A percentile compares a stretch with the other conserved stretches of the same genome.
These are phyloP conservation scores for Vanessa cardui DNA, from an alignment of 2,888 invertebrate genomes.

Conservation along the genomic window DNA sequence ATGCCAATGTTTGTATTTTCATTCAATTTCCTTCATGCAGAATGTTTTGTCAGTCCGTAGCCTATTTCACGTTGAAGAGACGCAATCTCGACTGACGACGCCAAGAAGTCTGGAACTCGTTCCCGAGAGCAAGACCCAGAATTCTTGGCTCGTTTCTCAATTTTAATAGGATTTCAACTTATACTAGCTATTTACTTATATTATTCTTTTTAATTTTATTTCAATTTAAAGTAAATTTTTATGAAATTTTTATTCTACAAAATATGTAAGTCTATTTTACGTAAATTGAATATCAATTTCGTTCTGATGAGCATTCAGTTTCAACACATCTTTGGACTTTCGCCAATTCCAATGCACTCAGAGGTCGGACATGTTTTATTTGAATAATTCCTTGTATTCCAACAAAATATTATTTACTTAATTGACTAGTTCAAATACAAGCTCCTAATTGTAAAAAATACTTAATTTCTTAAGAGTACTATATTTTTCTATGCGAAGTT, in stretches of 20 bases:
- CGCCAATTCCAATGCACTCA: slow-evolving; percentile 10
- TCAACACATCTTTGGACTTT: slow-evolving; percentile 2
- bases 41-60: slow-evolving; percentile 57
- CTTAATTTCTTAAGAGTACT: no score
- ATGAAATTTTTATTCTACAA: background rate
- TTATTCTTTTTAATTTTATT: background rate
- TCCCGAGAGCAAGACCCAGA: slow-evolving; percentile 3
- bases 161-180: slow-evolving; percentile 14
- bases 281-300: slow-evolving; percentile 7
- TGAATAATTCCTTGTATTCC: background rate
- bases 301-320: slow-evolving; percentile 2
- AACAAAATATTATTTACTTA: background rate
- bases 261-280: background rate
- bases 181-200: background rate
- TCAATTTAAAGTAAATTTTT: background rate
- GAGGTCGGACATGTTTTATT: slow-evolving; percentile 2
- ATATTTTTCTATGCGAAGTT: no score
- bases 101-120: slow-evolving; percentile 50
- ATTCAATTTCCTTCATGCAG: slow-evolving; percentile 60
- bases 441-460: no score
- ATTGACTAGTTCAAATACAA: no score
- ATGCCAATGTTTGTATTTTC: slow-evolving; percentile 44
- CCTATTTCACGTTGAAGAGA: slow-evolving; percentile 69
- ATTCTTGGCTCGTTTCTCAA: background rate
- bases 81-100: slow-evolving; percentile 51